Percentiles rank a stretch among this genome's conserved stretches.
Conservation (phyloP, 30 jellyfish, hydroid and myxozoan genomes). For the Chrysaora quinquecirrha region DNA sequence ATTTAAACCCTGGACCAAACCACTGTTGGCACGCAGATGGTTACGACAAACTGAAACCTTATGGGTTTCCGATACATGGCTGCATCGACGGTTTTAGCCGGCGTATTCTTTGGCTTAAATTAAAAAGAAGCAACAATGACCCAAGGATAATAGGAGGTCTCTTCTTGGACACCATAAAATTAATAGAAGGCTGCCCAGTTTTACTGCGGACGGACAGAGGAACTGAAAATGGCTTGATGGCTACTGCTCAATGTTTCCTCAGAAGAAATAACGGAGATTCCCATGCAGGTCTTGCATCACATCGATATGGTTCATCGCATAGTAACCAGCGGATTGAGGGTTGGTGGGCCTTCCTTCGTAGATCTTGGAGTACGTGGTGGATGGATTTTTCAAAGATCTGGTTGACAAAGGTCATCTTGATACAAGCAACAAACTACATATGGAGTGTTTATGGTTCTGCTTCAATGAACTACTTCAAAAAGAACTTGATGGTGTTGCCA, state of each 20-base stretch:
- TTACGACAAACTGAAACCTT: neutral
- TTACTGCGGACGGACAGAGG: neutral
- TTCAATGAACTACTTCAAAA: slow-evolving; percentile 17
- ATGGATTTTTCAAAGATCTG: slow-evolving; percentile 40
- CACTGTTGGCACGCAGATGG: slow-evolving; percentile 7
- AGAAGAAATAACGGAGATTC: neutral
- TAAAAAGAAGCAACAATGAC: neutral
- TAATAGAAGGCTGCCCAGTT: neutral
- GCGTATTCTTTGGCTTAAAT: neutral
- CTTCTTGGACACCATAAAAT: neutral
- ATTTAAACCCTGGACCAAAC: slow-evolving; percentile 3
- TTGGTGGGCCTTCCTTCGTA: slow-evolving; percentile 40
- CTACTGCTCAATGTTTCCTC: neutral
- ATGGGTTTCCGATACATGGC: neutral
- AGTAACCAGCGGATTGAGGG: slow-evolving; percentile 5
- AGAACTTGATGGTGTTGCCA: slow-evolving; percentile 25
- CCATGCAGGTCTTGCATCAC: neutral
- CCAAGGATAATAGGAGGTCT: neutral
- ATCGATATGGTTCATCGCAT: neutral
- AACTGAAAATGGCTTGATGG: neutral
- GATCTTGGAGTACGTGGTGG: slow-evolving; percentile 37
- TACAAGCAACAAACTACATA: slow-evolving; percentile 8
- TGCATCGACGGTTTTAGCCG: neutral
- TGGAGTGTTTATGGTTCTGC: slow-evolving; percentile 38
- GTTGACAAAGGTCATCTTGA: slow-evolving; percentile 20